phyloP scores from a whole-genome alignment of 2,888 invertebrate genomes.

The Synanthedon andrenaeformis region DNA sequence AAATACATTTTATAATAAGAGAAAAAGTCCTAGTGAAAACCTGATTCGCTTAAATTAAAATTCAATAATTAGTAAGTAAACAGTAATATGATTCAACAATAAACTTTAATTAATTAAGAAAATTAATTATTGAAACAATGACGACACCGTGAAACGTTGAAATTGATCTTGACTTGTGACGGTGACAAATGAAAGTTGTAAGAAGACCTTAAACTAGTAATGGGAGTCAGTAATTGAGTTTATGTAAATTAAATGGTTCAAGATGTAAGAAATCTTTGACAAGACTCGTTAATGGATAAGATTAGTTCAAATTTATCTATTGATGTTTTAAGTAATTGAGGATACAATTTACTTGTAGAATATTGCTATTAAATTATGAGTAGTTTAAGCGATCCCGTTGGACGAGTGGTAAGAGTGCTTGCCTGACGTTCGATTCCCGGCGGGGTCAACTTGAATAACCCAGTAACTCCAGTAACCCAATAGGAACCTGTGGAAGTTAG shows the following conservation, averaged over 20 bases:
- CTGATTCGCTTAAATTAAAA: neutral
- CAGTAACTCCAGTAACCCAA: no score
- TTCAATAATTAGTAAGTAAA: neutral
- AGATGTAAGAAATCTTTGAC: slow-evolving; percentile 7
- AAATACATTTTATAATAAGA: neutral
- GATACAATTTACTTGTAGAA: no score
- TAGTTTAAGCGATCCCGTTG: no score
- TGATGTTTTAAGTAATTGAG: no score
- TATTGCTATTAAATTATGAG: no score
- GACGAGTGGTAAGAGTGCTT: no score
- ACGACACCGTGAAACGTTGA: neutral
- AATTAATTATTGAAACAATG: neutral
- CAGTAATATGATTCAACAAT: neutral
- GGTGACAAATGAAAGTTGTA: slow-evolving; percentile 9
- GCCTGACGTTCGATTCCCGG: no score
- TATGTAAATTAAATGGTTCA: slow-evolving; percentile 18
- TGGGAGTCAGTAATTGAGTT: slow-evolving; percentile 6
- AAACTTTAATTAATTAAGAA: neutral
- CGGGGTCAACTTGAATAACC: no score
- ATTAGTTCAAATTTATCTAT: neutral
- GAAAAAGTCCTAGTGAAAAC: neutral
- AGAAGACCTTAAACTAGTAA: slow-evolving; percentile 2
- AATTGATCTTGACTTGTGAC: slow-evolving; percentile 2
- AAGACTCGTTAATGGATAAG: neutral
- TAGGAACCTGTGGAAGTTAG: no score